Percentiles rank a stretch among this genome's conserved stretches.
These are phyloP conservation scores for Microdon myrmicae DNA, from an alignment of 2,888 invertebrate species.

Conservation along the genomic window DNA sequence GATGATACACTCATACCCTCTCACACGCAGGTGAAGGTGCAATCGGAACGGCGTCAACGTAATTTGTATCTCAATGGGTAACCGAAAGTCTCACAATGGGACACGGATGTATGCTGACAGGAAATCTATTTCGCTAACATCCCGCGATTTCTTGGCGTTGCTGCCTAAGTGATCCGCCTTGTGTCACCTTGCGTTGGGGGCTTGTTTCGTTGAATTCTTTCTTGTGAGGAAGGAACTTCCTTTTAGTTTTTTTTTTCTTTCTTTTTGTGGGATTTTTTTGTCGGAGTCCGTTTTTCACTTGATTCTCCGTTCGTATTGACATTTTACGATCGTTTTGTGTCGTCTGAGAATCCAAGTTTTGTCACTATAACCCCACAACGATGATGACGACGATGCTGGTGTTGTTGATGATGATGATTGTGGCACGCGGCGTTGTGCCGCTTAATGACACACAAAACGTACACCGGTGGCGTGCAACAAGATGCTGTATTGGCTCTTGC, in stretches of 20 bases:
- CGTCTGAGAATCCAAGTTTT: conserved; percentile 48
- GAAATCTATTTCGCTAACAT: conserved; percentile 53
- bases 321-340: conserved; percentile 48
- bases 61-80: conserved; percentile 42
- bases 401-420: conserved; percentile 33
- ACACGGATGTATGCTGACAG: conserved; percentile 27
- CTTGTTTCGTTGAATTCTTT: too few relatives aligned
- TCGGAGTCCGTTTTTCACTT: background rate
- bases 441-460: conserved; percentile 44
- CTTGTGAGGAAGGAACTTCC: too few relatives aligned
- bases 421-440: conserved; percentile 52
- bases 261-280: background rate
- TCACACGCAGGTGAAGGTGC: conserved; percentile 5
- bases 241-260: conserved; percentile 16
- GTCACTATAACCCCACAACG: conserved; percentile 29
- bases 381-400: conserved; percentile 9
- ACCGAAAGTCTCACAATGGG: conserved; percentile 38
- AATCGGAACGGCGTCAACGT: conserved; percentile 2
- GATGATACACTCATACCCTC: background rate
- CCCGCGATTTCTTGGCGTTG: conserved; percentile 49
- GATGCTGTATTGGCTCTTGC: conserved; percentile 8
- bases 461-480: conserved; percentile 5
- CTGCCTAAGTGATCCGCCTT: conserved; percentile 24
- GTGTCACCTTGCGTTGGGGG: conserved; percentile 37
- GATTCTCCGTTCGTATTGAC: conserved; percentile 38